Percentiles rank a stretch among this genome's conserved stretches.
Conservation (phyloP, 1,140 invertebrate genomes). For the Archegozetes longisetosus region DNA sequence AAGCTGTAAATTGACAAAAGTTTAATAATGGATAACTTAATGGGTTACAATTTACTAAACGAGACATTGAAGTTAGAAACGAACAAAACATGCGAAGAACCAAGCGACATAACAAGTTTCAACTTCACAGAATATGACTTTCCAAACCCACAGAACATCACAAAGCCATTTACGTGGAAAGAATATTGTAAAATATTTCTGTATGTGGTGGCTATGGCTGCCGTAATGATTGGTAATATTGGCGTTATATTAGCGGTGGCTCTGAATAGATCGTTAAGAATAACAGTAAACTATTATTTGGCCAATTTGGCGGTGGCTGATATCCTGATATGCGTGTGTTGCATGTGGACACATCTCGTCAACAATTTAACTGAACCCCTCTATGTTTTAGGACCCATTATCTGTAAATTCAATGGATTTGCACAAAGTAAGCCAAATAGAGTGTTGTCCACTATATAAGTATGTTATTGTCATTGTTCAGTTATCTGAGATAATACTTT, state of each 20-base stretch:
- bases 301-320: slow-evolving; percentile 32
- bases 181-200: slow-evolving; percentile 26
- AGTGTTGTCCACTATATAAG: too few relatives aligned
- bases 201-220: slow-evolving; percentile 23
- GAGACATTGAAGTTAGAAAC: too few relatives aligned
- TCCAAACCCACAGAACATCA: background rate
- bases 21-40: too few relatives aligned
- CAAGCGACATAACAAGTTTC: background rate
- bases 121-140: background rate
- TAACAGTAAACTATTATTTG: slow-evolving; percentile 31
- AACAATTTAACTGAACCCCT: slow-evolving; percentile 25
- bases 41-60: too few relatives aligned
- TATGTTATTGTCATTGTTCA: too few relatives aligned
- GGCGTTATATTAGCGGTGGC: slow-evolving; percentile 36
- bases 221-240: slow-evolving; percentile 34
- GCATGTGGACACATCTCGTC: slow-evolving; percentile 36
- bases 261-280: slow-evolving; percentile 30
- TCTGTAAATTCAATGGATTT: slow-evolving; percentile 36
- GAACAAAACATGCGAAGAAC: too few relatives aligned
- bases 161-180: slow-evolving; percentile 19
- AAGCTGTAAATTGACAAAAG: too few relatives aligned
- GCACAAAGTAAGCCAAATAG: slow-evolving; percentile 31
- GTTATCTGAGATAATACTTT: too few relatives aligned
- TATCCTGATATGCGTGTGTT: slow-evolving; percentile 30
- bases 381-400: slow-evolving; percentile 31